Conservation (phyloP, 2,113 vertebrate species). For the Mesitornis unicolor region DNA sequence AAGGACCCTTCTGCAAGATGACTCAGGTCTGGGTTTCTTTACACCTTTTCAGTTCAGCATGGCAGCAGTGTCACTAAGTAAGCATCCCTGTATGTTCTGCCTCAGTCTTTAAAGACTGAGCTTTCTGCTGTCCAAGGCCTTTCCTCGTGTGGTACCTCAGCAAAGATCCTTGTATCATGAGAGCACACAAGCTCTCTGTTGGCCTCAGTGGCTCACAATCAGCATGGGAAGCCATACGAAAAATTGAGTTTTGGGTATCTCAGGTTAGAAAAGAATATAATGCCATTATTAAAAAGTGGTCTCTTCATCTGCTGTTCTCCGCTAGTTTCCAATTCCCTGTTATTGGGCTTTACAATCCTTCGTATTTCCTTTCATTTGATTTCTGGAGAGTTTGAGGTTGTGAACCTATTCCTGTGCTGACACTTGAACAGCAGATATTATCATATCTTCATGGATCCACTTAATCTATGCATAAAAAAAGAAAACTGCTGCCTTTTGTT, state of each 20-base stretch:
- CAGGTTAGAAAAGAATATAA: neutral
- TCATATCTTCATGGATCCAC: neutral
- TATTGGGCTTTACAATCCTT: neutral
- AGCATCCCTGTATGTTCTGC: neutral
- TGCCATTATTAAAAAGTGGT: neutral
- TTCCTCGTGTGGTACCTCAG: fast-evolving
- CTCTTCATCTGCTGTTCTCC: neutral
- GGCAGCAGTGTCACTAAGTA: neutral
- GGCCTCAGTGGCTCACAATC: fast-evolving
- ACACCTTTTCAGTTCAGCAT: neutral
- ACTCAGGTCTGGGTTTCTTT: too few relatives aligned
- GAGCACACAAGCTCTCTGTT: neutral
- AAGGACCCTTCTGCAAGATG: neutral
- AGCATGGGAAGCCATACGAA: neutral
- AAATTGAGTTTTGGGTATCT: neutral
- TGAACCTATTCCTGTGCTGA: neutral
- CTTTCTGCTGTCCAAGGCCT: neutral
- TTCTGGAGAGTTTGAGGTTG: neutral
- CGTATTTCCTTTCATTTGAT: neutral
- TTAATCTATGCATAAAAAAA: neutral
- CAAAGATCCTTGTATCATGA: neutral
- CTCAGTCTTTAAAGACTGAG: neutral
- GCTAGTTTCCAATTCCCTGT: neutral
- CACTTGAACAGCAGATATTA: neutral
- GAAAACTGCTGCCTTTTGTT: neutral